Conservation (phyloP, 1,140 invertebrate species). For the Eueides isabella region DNA sequence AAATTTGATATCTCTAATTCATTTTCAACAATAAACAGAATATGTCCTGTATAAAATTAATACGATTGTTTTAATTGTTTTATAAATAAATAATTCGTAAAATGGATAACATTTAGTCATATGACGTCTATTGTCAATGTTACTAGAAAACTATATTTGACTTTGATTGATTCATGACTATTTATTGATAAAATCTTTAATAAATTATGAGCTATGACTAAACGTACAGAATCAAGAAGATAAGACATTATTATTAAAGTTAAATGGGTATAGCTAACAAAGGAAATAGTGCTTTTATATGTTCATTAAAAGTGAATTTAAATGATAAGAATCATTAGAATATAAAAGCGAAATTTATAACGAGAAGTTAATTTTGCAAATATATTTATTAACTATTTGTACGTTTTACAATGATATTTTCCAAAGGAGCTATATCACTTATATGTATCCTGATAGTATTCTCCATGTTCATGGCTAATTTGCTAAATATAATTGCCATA, state of each 20-base stretch:
- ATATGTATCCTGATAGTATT: slow-evolving; percentile 64
- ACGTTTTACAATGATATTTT: slow-evolving; percentile 60
- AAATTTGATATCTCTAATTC: no score
- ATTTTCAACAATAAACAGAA: no score
- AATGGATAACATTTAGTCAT: not conserved
- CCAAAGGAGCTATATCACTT: slow-evolving; percentile 65
- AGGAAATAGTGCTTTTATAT: slow-evolving; percentile 23
- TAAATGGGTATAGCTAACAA: slow-evolving; percentile 16
- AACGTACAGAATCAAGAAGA: not conserved
- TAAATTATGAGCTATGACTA: no score
- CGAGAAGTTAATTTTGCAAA: not conserved
- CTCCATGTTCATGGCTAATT: slow-evolving; percentile 75
- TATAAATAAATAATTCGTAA: not conserved
- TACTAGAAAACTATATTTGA: not conserved
- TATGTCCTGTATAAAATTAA: not conserved
- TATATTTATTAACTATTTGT: not conserved
- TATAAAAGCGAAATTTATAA: not conserved
- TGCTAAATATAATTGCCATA: slow-evolving; percentile 73
- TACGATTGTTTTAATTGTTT: not conserved
- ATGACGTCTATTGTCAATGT: not conserved
- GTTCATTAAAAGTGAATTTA: slow-evolving; percentile 14
- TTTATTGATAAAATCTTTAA: slow-evolving; percentile 9
- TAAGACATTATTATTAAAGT: not conserved
- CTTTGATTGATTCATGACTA: not conserved
- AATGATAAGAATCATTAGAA: not conserved